These are phyloP conservation scores for Neelides folsomi DNA, from an alignment of 2,888 invertebrate species.

Conservation along the genomic window DNA sequence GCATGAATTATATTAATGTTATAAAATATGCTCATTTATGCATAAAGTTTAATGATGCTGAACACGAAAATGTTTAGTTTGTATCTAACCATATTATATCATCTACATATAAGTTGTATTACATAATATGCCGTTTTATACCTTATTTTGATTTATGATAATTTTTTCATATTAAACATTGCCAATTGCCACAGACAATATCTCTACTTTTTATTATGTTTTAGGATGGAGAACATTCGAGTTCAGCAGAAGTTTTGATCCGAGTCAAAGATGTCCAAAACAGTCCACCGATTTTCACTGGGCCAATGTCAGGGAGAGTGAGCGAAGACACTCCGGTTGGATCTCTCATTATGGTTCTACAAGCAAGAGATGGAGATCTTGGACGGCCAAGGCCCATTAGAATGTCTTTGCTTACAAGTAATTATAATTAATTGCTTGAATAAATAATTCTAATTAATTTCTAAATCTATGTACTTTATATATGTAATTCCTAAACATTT, in stretches of 20 bases:
- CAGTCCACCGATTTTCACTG: conserved; percentile 69
- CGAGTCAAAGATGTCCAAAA: conserved; percentile 75
- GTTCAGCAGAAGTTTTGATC: conserved; percentile 59
- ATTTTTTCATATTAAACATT: background rate
- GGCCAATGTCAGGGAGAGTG: conserved; percentile 62
- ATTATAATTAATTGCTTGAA: conserved; percentile 39
- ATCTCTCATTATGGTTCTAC: conserved; percentile 55
- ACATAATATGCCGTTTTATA: too few relatives aligned
- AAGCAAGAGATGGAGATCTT: conserved; percentile 70
- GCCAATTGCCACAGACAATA: background rate
- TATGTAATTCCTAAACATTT: background rate
- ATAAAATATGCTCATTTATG: too few relatives aligned
- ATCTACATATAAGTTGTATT: too few relatives aligned
- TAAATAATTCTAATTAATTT: conserved; percentile 49
- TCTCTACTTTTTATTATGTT: conserved; percentile 10
- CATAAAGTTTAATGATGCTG: too few relatives aligned
- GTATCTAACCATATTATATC: too few relatives aligned
- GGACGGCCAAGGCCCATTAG: conserved; percentile 66
- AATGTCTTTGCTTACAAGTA: conserved; percentile 67
- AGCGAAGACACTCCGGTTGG: conserved; percentile 73
- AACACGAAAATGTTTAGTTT: too few relatives aligned
- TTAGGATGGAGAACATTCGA: conserved; percentile 65
- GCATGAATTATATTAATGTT: too few relatives aligned
- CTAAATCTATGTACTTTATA: too few relatives aligned
- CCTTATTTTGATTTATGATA: background rate